A percentile compares a stretch with the other conserved stretches of the same genome.
These are phyloP conservation scores for Protomyctophum bolini DNA, from an alignment of 2,113 vertebrate genomes.

Conservation along the genomic window DNA sequence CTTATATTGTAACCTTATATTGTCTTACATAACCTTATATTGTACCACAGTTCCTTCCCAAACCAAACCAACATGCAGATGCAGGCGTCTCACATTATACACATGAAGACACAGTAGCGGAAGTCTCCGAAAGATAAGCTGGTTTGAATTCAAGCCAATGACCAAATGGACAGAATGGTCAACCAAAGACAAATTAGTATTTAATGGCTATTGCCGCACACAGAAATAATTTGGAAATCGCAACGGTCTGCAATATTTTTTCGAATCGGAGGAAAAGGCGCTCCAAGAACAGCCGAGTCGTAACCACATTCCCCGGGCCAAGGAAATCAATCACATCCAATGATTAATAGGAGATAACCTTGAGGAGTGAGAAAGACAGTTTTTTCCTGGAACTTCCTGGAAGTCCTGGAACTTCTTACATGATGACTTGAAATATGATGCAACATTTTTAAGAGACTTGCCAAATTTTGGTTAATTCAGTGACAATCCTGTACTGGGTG, in stretches of 20 bases:
- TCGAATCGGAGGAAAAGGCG: too few relatives aligned
- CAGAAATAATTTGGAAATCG: constrained; percentile 58
- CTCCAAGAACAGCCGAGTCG: too few relatives aligned
- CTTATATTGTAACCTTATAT: constrained; percentile 75
- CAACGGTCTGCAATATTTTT: constrained; percentile 52
- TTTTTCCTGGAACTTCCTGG: too few relatives aligned
- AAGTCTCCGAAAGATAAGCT: constrained; percentile 49
- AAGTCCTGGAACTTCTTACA: too few relatives aligned
- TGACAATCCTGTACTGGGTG: too few relatives aligned
- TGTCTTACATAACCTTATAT: too few relatives aligned
- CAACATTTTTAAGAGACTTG: too few relatives aligned
- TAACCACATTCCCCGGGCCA: too few relatives aligned
- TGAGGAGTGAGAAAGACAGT: not conserved
- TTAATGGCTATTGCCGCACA: constrained; percentile 31
- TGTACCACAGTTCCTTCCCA: constrained; percentile 72
- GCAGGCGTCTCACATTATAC: constrained; percentile 24
- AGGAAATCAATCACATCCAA: too few relatives aligned
- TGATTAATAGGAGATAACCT: not conserved
- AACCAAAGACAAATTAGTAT: constrained; percentile 34
- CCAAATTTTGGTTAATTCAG: too few relatives aligned
- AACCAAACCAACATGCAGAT: constrained; percentile 25
- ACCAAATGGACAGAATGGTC: constrained; percentile 44
- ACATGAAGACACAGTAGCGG: constrained; percentile 20
- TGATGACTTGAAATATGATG: too few relatives aligned
- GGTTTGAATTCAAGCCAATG: constrained; percentile 42